Conservation (phyloP, 2,888 invertebrate species). For the Plebejus anna region DNA sequence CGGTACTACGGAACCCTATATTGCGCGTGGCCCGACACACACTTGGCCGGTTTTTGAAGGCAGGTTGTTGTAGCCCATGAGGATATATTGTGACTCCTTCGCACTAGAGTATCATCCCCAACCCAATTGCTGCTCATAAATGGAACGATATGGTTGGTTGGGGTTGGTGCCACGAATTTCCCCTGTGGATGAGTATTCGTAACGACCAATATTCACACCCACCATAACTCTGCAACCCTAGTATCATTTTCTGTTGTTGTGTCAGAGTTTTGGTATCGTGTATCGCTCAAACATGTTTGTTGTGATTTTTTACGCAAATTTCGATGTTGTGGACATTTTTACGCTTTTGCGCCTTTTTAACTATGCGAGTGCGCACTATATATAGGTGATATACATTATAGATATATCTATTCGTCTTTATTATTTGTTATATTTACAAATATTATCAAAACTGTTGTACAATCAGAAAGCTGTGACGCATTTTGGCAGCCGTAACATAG, state of each 20-base stretch:
- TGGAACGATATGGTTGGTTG: no score
- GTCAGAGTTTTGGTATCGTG: constrained; percentile 45
- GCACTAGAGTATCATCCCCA: no score
- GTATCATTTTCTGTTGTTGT: constrained; percentile 28
- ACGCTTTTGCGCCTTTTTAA: constrained; percentile 74
- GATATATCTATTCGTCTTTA: constrained; percentile 10
- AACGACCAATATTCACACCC: no score
- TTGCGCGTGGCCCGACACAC: no score
- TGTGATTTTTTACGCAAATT: constrained; percentile 62
- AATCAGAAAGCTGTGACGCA: not conserved
- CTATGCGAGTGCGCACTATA: constrained; percentile 28
- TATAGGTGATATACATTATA: constrained; percentile 26
- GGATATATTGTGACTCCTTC: no score
- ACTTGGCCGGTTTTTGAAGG: no score
- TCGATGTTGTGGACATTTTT: constrained; percentile 71
- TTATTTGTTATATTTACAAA: constrained; percentile 10
- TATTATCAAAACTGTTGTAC: not conserved
- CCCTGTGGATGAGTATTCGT: no score
- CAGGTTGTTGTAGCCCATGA: no score
- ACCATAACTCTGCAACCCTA: not conserved
- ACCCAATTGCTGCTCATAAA: no score
- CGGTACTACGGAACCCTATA: no score
- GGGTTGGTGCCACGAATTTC: no score
- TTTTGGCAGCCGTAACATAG: not conserved
- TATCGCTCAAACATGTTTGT: constrained; percentile 54